Evolutionary conservation across 2,888 invertebrate species (phyloP), one percentile per base, ranked within the genome.

Genomic region (Machimus rusticus): DNA sequence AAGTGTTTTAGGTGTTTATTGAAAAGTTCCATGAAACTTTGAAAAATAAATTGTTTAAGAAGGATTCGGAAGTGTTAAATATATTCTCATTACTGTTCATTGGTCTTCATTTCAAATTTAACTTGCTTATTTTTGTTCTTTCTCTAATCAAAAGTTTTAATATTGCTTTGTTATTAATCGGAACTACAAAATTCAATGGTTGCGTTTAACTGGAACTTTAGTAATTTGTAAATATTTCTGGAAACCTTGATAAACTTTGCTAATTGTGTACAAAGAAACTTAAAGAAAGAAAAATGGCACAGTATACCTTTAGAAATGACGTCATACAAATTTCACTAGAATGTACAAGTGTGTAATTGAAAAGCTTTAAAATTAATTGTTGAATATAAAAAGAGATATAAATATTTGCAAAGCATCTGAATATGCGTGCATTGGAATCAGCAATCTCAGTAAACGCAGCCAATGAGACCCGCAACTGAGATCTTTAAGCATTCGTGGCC

Each of bases 401-500:
- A 66, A 66, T 66, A 66, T 66, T 66, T 66, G 66, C 66, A 66
- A 66, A 66, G 66, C 28, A 66, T 66, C 12, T 66, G 12, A 51
- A 57, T 57, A 19, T 23, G 19, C 57, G 19, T 51, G 57, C 57
- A 57, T 57, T 57, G 57, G 57, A 66, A 14, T 19, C 66, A 66
- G 66, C 66, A 23, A n/a, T 8, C 66, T 66, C 66, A 66, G 66
- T 66, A 66, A 66, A 66, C 66, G 66, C 66, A 66, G 66, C 66
- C 66, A 66, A 66, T 66, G 66, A 55, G 66, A 66, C 66, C 66
- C 28, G 82, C 66, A 57, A 51, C 57, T 78, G 66, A 79, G 66
- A 79, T 16, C 55, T 66, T 87, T 57, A 57, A 51, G 74, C 66
- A 87, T 81, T 46, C 74, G 87, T 87, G 87, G 87, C 87, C 87